phyloP scores from a whole-genome alignment of 2,888 invertebrate genomes.

The Sarcophaga variegata region DNA sequence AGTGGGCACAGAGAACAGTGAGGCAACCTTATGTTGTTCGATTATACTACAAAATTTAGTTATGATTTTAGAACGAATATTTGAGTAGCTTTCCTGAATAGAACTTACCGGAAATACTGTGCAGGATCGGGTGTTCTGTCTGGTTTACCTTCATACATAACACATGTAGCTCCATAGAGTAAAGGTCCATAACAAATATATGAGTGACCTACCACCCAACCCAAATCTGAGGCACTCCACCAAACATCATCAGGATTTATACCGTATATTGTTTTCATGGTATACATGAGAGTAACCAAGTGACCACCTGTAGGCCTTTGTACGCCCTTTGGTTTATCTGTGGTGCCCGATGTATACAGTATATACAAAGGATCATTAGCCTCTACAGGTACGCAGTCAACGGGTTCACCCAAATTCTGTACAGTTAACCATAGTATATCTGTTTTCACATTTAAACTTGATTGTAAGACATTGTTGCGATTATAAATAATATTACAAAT shows the following conservation, averaged over 20 bases:
- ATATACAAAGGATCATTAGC: constrained; percentile 96
- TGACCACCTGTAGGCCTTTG: constrained; percentile 94
- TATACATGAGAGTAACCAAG: constrained; percentile 92
- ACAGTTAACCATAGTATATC: constrained; percentile 92
- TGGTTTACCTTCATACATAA: constrained; percentile 96
- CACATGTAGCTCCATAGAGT: constrained; percentile 88
- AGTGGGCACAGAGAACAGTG: constrained; percentile 95
- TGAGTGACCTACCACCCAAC: constrained; percentile 97
- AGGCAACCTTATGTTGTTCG: constrained; percentile 91
- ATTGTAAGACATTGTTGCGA: constrained; percentile 86
- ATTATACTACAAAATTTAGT: constrained; percentile 86
- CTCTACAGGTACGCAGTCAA: constrained; percentile 92
- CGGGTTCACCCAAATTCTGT: constrained; percentile 85
- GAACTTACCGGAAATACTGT: constrained; percentile 91
- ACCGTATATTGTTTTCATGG: constrained; percentile 91
- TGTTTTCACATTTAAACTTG: constrained; percentile 84
- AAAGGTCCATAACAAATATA: constrained; percentile 97
- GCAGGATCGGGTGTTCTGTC: constrained; percentile 96
- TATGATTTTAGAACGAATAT: neutral
- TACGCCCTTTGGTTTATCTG: constrained; percentile 89
- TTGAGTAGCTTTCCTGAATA: neutral
- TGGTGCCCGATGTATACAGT: constrained; percentile 95
- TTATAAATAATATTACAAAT: constrained; percentile 92
- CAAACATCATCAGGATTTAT: constrained; percentile 92
- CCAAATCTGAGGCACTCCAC: constrained; percentile 89